Evolutionary conservation across 1,140 invertebrate genomes (phyloP).

Genomic region (Hyles vespertilio): DNA sequence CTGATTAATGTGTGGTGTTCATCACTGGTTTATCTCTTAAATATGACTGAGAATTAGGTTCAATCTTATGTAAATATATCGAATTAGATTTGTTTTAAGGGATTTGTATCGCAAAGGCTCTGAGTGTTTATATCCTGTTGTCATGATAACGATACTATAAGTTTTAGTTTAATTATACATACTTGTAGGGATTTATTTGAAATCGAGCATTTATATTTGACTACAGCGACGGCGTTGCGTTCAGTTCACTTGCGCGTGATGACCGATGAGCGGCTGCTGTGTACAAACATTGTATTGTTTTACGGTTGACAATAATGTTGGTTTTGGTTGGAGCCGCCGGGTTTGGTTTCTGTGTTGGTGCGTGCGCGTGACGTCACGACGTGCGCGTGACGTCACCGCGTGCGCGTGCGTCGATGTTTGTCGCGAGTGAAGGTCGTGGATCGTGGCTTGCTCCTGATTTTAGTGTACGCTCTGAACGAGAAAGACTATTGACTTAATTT

Average conservation of each 20-base stretch:
- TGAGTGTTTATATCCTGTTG: slow-evolving; percentile 35
- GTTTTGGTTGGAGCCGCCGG: too few species aligned
- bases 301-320: slow-evolving; percentile 2
- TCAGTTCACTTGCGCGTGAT: not conserved
- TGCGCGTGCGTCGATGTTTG: slow-evolving; percentile 22
- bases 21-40: slow-evolving; percentile 19
- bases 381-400: slow-evolving; percentile 15
- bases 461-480: slow-evolving; percentile 60
- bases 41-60: slow-evolving; percentile 73
- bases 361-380: not conserved
- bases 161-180: slow-evolving; percentile 34
- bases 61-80: slow-evolving; percentile 66
- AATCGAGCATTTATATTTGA: slow-evolving; percentile 11
- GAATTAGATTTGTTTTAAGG: slow-evolving; percentile 41
- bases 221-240: slow-evolving; percentile 2
- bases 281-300: slow-evolving; percentile 2
- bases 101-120: slow-evolving; percentile 31
- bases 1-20: not conserved
- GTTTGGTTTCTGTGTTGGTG: too few species aligned
- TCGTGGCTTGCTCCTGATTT: slow-evolving; percentile 43
- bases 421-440: slow-evolving; percentile 29
- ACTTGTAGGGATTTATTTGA: slow-evolving; percentile 15
- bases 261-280: too few species aligned
- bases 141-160: slow-evolving; percentile 41
- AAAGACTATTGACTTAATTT: slow-evolving; percentile 68